Conservation (phyloP, 2,797 vertebrate genomes). For the Acridotheres tristis region DNA sequence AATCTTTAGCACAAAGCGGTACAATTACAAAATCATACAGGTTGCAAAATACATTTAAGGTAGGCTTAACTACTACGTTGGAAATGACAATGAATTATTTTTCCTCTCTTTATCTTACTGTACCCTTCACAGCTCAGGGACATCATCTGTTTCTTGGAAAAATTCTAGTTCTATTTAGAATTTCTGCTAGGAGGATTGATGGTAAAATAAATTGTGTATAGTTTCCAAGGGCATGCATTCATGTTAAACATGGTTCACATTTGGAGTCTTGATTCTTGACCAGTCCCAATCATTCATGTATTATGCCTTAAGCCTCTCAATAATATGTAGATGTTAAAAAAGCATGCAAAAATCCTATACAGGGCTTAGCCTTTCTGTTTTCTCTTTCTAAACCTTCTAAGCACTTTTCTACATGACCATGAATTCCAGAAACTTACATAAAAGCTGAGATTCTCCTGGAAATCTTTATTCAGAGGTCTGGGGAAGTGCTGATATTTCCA, state of each 20-base stretch:
- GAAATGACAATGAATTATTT: conserved; percentile 1
- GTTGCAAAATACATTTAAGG: not conserved
- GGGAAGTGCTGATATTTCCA: not conserved
- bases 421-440: not conserved
- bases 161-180: not conserved
- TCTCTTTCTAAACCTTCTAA: not conserved
- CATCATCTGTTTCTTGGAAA: not conserved
- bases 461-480: not conserved
- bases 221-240: conserved; percentile 33
- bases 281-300: not conserved
- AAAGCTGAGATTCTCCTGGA: not conserved
- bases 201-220: not conserved
- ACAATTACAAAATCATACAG: not conserved
- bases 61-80: not conserved
- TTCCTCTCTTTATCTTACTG: not conserved
- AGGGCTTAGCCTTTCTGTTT: not conserved
- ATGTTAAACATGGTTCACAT: not conserved
- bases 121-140: not conserved
- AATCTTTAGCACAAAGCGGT: conserved; percentile 17
- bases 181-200: not conserved
- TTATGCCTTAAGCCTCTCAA: not conserved
- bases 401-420: not conserved
- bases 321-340: not conserved
- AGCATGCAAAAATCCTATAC: not conserved
- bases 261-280: not conserved